Evolutionary conservation across 2,113 vertebrate genomes (phyloP).

Genomic region (Centropus bengalensis): DNA sequence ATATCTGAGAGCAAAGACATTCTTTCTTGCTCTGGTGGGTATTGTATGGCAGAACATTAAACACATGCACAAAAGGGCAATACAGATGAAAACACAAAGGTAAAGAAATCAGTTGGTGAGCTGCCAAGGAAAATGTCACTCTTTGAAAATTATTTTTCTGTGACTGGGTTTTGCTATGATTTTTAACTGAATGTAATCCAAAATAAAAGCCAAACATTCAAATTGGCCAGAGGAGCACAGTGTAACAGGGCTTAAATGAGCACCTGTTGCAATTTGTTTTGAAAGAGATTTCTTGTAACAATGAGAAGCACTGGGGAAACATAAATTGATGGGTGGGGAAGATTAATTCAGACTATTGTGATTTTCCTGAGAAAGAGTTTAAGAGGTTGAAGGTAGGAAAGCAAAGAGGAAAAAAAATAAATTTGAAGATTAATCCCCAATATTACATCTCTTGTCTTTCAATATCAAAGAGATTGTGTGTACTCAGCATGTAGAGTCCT

Average conservation of each 20-base stretch:
- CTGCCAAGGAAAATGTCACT: background rate
- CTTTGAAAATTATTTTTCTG: background rate
- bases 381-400: background rate
- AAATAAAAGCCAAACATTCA: background rate
- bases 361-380: background rate
- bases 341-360: background rate
- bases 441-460: background rate
- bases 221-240: background rate
- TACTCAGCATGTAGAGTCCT: background rate
- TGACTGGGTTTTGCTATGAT: background rate
- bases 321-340: background rate
- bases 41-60: background rate
- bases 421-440: background rate
- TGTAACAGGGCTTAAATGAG: background rate
- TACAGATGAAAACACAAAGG: background rate
- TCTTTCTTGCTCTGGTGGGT: background rate
- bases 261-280: background rate
- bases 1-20: background rate
- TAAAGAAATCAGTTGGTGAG: background rate
- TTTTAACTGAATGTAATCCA: background rate
- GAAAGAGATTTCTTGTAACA: background rate
- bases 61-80: background rate
- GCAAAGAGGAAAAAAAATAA: background rate
- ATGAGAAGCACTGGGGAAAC: background rate
- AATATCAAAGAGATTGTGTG: fast-evolving